These are phyloP conservation scores for Caenorhabditis panamensis DNA, from an alignment of 2,888 invertebrate species.

Conservation along the genomic window DNA sequence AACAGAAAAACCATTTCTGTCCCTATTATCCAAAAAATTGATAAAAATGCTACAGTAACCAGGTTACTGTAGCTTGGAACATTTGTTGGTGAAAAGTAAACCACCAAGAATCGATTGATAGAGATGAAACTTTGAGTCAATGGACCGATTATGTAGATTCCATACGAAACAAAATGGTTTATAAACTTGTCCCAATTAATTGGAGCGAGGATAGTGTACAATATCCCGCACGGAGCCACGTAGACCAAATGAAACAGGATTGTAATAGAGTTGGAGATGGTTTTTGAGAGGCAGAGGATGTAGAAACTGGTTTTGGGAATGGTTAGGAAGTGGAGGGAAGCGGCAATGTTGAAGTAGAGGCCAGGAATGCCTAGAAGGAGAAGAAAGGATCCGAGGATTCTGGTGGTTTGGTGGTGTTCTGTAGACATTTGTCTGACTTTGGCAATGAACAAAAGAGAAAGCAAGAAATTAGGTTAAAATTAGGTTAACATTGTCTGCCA, in stretches of 20 bases:
- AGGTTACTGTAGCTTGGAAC: constrained; percentile 30
- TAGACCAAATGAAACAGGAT: constrained; percentile 20
- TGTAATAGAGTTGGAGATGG: constrained; percentile 16
- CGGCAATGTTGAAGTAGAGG: constrained; percentile 25
- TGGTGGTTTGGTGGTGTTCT: too few species aligned
- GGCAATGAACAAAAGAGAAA: too few species aligned
- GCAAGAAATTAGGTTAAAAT: too few species aligned
- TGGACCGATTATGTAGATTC: constrained; percentile 26
- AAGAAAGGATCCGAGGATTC: too few species aligned
- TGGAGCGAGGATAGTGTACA: too few species aligned
- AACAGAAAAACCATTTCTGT: too few species aligned
- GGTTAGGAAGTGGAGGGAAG: neutral
- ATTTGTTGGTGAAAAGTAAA: constrained; percentile 10
- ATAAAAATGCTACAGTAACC: constrained; percentile 3
- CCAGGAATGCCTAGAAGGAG: too few species aligned
- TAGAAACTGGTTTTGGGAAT: constrained; percentile 13
- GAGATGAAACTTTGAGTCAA: constrained; percentile 29
- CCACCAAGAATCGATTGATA: constrained; percentile 22
- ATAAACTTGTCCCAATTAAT: constrained; percentile 7
- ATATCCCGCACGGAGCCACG: constrained; percentile 4
- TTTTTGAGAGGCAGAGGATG: constrained; percentile 30
- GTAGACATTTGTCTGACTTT: too few species aligned
- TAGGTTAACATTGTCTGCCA: too few species aligned
- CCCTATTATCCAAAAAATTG: neutral
- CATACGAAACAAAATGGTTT: constrained; percentile 26